Conservation (phyloP, 2,888 invertebrate species). For the Mimumesa dahlbomi region DNA sequence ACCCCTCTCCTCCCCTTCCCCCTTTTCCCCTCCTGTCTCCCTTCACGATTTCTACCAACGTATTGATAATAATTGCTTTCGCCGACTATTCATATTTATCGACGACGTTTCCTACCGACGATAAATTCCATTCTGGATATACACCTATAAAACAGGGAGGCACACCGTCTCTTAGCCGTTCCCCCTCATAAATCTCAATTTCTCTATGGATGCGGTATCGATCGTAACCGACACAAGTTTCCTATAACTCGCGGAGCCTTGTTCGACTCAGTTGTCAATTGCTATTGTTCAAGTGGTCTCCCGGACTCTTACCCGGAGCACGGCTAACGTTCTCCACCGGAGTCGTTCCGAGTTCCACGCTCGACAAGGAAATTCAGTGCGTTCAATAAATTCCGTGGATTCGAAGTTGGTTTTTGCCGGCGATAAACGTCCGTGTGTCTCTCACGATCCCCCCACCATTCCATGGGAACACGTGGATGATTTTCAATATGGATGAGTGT, state of each 20-base stretch:
- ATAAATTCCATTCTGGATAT: slow-evolving; percentile 26
- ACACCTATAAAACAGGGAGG: slow-evolving; percentile 28
- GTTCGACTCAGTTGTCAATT: slow-evolving; percentile 37
- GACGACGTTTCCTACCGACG: slow-evolving; percentile 1
- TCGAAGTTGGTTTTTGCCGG: too few relatives aligned
- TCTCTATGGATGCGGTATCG: slow-evolving; percentile 26
- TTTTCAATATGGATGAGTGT: too few relatives aligned
- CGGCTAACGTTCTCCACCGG: slow-evolving; percentile 4
- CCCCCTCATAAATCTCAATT: slow-evolving; percentile 58
- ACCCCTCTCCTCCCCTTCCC: slow-evolving; percentile 1
- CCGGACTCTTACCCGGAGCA: neutral
- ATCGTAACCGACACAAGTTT: slow-evolving; percentile 20
- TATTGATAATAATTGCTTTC: slow-evolving; percentile 33
- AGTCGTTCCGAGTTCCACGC: slow-evolving; percentile 2
- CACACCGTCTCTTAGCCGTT: slow-evolving; percentile 16
- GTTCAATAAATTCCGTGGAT: neutral
- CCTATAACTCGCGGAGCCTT: slow-evolving; percentile 19
- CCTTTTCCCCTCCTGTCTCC: too few relatives aligned
- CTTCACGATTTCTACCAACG: neutral
- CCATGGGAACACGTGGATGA: too few relatives aligned
- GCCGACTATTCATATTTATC: slow-evolving; percentile 20
- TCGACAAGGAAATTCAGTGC: slow-evolving; percentile 24
- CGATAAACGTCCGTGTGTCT: too few relatives aligned
- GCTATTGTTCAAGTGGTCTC: slow-evolving; percentile 29
- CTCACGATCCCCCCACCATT: too few relatives aligned